Evolutionary conservation across 2,888 invertebrate genomes (phyloP), one percentile per base, ranked within the genome.

Genomic region (Eurytoma californica): DNA sequence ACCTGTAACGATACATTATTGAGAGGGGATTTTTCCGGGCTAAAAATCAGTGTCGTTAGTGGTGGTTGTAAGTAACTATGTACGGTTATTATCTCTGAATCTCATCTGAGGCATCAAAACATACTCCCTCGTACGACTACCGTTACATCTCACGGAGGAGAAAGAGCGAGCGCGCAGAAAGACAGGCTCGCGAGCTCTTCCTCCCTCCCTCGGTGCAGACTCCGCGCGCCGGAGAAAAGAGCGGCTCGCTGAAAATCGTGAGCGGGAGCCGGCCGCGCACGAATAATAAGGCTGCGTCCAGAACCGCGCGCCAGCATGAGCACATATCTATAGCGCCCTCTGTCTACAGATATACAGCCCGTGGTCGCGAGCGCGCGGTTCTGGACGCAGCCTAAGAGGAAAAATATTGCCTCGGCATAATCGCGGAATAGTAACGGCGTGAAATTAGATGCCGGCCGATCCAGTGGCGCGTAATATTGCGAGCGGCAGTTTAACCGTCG

Each of bases 81-180:
- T 57, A 77, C 61, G 70, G 28, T 60, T 77, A 77, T 77, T 74
- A 77, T 77, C 77, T 70, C 55, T n/a, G 66, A 60, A 77, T 77
- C 77, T 70, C 77, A 74, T 80, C 80, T 47, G 70, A 39, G 47
- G 80, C 77, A 80, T 80, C 74, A 80, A 80, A 78, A 78, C 75
- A 80, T 53, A 77, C 79, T 79, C 81, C 79, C 65, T 66, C 80
- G 76, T 49, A 53, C 20, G 66, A 80, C 76, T 77, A 80, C 82
- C 80, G 72, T 76, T 80, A 82, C 74, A 67, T 58, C 69, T 68
- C 16, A 77, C 53, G n/a, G 53, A 53, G n/a, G 14, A 66, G 68
- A 66, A 66, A 67, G 63, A 61, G 16, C 39, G 39, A 9, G 39
- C 39, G 39, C 39, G 39, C 9, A 68, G 51, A 72, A 75, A 69